Evolutionary conservation across 1,140 invertebrate genomes (phyloP), one percentile per base, ranked within the genome.

Genomic region (Eueides isabella): DNA sequence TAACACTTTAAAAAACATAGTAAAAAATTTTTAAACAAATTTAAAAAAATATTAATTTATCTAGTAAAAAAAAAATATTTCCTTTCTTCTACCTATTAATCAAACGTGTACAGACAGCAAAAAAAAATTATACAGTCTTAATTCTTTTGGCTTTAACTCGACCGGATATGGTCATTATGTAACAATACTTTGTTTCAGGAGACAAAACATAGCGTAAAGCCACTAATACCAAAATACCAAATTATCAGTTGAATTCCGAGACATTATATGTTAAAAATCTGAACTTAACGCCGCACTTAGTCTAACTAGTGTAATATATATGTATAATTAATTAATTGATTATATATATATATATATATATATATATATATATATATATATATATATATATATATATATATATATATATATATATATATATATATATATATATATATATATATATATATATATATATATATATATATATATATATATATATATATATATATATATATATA

Each of bases 81-180:
- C 6, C 14, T 38, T 3, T 38, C 5, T 38, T 38, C n/a, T n/a
- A 31, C 19, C 41, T 44, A 44, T 44, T 19, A 19, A 19, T 44
- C n/a, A 44, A 44, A 44, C 16, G 16, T 23, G n/a, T 44, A 44
- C 48, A 26, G 48, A 55, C 1, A 26, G 48, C 48, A 55, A 55
- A 55, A 55, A 44, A 23, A 55, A 55, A 38, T 2, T 55, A 23
- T 11, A 12, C 48, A 55, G 48, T 55, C 48, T 55, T 55, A 55
- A 55, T 26, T 55, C 11, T 55, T 55, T 55, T 55, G 48, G 48
- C 48, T 55, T 55, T 55, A 55, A 55, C 48, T 26, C 9, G 41
- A 44, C 41, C 41, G n/a, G 41, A 19, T 44, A n/a, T 44, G 41
- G 41, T 44, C 41, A 19, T 44, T n/a, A 19, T 2, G 41, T 19